A percentile compares a stretch with the other conserved stretches of the same genome.
Conservation (phyloP, 2,888 invertebrate species). For the Osmoderma eremita region DNA sequence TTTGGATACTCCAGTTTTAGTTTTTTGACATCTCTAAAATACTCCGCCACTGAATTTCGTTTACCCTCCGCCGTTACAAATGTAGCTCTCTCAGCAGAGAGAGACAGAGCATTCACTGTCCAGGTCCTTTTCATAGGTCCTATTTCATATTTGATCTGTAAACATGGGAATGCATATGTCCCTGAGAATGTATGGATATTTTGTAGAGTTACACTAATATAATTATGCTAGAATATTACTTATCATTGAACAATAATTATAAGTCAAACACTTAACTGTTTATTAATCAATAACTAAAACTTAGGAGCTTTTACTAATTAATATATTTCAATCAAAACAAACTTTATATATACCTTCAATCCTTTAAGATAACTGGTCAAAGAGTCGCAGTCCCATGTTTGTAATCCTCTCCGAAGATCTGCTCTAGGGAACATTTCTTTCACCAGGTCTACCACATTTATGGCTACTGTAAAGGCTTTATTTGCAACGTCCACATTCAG, state of each 20-base stretch:
- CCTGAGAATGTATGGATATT: too few relatives aligned
- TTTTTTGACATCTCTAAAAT: slow-evolving; percentile 61
- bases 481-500: slow-evolving; percentile 92
- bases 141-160: too few relatives aligned
- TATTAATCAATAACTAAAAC: too few relatives aligned
- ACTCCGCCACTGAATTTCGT: slow-evolving; percentile 52
- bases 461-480: slow-evolving; percentile 77
- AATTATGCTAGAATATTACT: too few relatives aligned
- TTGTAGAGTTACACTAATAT: too few relatives aligned
- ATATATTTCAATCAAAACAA: slow-evolving; percentile 58
- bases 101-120: too few relatives aligned
- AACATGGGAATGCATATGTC: too few relatives aligned
- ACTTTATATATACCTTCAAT: slow-evolving; percentile 1
- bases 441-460: slow-evolving; percentile 65
- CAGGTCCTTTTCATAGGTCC: too few relatives aligned
- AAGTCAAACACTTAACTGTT: too few relatives aligned
- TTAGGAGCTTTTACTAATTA: too few relatives aligned
- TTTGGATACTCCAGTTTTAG: slow-evolving; percentile 69
- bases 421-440: slow-evolving; percentile 43
- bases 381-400: slow-evolving; percentile 33
- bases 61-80: slow-evolving; percentile 58
- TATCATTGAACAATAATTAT: too few relatives aligned
- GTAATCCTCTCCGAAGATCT: slow-evolving; percentile 47
- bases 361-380: slow-evolving; percentile 26
- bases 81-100: too few relatives aligned